Percentiles rank a stretch among this genome's conserved stretches.
Evolutionary conservation across 2,113 vertebrate species (phyloP).

Genomic region (Acanthochromis polyacanthus): DNA sequence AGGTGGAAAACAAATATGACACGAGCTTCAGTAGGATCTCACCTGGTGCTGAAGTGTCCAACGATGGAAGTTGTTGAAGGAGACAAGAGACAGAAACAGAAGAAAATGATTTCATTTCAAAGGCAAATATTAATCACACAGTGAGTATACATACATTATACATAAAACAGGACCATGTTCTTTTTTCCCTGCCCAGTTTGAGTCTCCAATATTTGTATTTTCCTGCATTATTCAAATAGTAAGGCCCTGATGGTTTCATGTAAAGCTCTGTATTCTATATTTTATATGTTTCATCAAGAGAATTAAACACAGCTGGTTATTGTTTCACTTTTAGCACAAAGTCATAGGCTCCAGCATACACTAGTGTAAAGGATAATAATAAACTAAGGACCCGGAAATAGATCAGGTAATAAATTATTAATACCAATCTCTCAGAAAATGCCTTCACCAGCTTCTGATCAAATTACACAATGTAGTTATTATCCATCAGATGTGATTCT

Average conservation of each 20-base stretch:
- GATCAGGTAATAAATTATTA: neutral
- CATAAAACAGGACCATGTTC: neutral
- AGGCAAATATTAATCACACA: neutral
- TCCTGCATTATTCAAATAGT: neutral
- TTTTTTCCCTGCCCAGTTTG: too few relatives aligned
- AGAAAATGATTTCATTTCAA: neutral
- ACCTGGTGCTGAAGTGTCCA: conserved; percentile 82
- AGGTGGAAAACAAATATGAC: conserved; percentile 34
- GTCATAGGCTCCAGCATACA: neutral
- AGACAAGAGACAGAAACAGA: conserved; percentile 1
- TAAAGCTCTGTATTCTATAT: neutral
- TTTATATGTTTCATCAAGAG: neutral
- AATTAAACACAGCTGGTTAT: neutral
- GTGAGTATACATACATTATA: neutral
- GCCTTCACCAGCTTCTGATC: neutral
- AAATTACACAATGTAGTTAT: neutral
- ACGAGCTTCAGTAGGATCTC: conserved; percentile 24
- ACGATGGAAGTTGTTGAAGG: conserved; percentile 1
- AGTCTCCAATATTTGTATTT: neutral
- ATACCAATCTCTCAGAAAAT: neutral
- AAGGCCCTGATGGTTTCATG: neutral
- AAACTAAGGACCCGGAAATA: neutral
- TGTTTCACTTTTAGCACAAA: neutral
- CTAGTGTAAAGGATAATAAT: too few relatives aligned
- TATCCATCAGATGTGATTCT: too few relatives aligned